These are phyloP conservation scores for Squalus acanthias DNA, from an alignment of 2,797 vertebrate species.

Conservation along the genomic window DNA sequence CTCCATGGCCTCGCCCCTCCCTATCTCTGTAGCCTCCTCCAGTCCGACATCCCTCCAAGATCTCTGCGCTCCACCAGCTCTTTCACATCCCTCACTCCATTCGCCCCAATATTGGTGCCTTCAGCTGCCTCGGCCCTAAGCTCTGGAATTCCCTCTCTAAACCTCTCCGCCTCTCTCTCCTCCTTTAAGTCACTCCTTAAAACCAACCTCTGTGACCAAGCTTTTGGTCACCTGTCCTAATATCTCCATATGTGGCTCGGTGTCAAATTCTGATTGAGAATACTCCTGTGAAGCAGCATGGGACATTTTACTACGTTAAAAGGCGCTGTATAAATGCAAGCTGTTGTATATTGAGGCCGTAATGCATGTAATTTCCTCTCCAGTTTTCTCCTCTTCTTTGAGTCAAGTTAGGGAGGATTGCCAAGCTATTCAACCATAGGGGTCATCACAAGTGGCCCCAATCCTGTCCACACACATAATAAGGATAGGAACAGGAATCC, in stretches of 20 bases:
- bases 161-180: neutral
- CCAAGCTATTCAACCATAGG: neutral
- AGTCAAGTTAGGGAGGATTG: neutral
- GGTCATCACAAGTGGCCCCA: neutral
- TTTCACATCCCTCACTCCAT: neutral
- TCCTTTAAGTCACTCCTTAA: neutral
- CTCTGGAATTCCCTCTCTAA: neutral
- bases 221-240: neutral
- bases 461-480: neutral
- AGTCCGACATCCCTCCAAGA: too few relatives aligned
- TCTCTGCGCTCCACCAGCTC: neutral
- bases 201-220: neutral
- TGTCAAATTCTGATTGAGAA: neutral
- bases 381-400: neutral
- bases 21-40: too few relatives aligned
- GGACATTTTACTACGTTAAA: neutral
- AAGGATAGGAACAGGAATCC: neutral
- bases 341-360: neutral
- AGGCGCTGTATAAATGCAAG: neutral
- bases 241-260: neutral
- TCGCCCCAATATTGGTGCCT: neutral
- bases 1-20: too few relatives aligned
- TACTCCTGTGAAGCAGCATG: neutral
- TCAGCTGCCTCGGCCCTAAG: neutral
- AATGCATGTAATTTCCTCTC: neutral